Conservation (phyloP, 2,113 vertebrate genomes). For the Thryonomys swinderianus region DNA sequence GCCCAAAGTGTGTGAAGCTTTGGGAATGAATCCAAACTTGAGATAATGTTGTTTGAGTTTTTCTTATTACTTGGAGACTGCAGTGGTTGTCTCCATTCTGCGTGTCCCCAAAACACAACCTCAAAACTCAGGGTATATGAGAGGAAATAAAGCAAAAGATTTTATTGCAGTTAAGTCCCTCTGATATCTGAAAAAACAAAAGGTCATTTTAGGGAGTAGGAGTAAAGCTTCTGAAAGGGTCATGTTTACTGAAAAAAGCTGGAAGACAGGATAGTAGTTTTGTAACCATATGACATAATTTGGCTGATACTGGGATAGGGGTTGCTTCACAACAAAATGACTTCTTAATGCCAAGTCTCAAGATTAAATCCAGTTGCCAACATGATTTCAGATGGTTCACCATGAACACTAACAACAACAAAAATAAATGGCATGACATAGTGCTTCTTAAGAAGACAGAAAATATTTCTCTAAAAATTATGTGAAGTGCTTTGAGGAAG, state of each 20-base stretch:
- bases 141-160: background rate
- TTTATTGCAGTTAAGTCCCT: background rate
- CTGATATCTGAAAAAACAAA: background rate
- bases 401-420: slow-evolving; percentile 8
- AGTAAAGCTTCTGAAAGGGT: background rate
- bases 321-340: slow-evolving; percentile 46
- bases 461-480: slow-evolving; percentile 17
- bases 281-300: slow-evolving; percentile 38
- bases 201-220: slow-evolving; percentile 36
- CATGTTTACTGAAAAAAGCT: background rate
- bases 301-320: slow-evolving; percentile 6
- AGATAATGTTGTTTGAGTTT: background rate
- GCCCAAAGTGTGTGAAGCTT: background rate
- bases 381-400: slow-evolving; percentile 39
- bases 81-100: background rate
- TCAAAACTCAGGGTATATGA: background rate
- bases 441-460: slow-evolving; percentile 37
- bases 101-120: background rate
- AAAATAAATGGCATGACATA: background rate
- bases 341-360: slow-evolving; percentile 37
- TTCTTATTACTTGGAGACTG: background rate
- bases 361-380: slow-evolving; percentile 53
- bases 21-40: background rate
- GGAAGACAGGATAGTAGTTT: slow-evolving; percentile 30
- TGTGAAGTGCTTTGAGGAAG: background rate